phyloP scores from a whole-genome alignment of 2,113 vertebrate genomes.

The Scatophagus argus region DNA sequence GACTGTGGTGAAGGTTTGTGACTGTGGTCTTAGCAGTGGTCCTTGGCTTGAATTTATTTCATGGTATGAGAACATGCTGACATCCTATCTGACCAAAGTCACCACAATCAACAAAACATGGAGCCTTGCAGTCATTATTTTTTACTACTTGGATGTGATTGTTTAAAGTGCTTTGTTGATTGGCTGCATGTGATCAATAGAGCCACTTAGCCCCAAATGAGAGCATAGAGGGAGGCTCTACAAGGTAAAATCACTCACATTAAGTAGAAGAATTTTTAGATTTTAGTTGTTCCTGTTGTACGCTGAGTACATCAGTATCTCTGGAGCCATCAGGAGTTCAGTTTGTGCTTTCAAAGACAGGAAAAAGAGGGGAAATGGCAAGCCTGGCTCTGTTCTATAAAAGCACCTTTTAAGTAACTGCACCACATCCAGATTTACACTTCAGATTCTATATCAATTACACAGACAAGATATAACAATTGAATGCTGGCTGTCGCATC shows the following conservation, averaged over 20 bases:
- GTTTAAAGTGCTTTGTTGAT: conserved; percentile 20
- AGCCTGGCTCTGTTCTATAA: too few relatives aligned
- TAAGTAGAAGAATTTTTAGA: neutral
- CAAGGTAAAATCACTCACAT: neutral
- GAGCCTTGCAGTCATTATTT: conserved; percentile 16
- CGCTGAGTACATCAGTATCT: neutral
- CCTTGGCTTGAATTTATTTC: conserved; percentile 8
- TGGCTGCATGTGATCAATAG: conserved; percentile 16
- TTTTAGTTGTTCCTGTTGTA: neutral
- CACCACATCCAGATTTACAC: too few relatives aligned
- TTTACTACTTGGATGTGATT: conserved; percentile 11
- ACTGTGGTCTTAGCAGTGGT: conserved; percentile 32
- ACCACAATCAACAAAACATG: conserved; percentile 43
- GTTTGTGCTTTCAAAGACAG: neutral
- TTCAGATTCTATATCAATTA: too few relatives aligned
- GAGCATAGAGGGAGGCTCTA: neutral
- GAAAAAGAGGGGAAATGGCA: too few relatives aligned
- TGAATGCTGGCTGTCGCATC: too few relatives aligned
- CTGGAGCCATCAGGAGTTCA: neutral
- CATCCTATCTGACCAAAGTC: conserved; percentile 16
- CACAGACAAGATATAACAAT: neutral
- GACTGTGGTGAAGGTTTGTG: conserved; percentile 16
- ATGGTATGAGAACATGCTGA: conserved; percentile 17
- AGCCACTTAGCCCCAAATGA: neutral
- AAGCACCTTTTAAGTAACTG: too few relatives aligned